A percentile compares a stretch with the other conserved stretches of the same genome.
These are phyloP conservation scores for Microcebus murinus DNA, from an alignment of 2,113 vertebrate species.

Conservation along the genomic window DNA sequence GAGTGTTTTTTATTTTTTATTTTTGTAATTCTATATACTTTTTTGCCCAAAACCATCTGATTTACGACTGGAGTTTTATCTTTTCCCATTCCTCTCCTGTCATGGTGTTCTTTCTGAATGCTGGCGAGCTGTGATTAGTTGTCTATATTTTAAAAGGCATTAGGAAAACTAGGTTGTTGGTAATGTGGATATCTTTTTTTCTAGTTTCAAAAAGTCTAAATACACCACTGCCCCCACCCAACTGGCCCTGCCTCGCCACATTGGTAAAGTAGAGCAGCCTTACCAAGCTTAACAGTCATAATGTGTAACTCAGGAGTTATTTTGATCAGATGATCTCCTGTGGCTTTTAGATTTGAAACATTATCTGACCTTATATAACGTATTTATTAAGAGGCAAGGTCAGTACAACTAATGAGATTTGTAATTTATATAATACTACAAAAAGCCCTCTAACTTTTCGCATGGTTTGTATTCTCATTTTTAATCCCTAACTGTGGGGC, in stretches of 20 bases:
- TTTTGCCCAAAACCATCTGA: not conserved
- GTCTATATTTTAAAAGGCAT: not conserved
- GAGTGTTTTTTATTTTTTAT: not conserved
- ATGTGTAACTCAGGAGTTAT: not conserved
- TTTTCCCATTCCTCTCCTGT: not conserved
- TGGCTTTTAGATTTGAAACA: slow-evolving; percentile 34
- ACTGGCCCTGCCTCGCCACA: too few relatives aligned
- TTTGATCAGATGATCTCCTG: not conserved
- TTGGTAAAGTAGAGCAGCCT: not conserved
- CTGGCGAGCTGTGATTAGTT: not conserved
- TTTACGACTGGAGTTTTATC: not conserved
- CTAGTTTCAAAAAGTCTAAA: not conserved
- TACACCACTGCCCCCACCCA: too few relatives aligned
- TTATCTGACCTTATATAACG: not conserved
- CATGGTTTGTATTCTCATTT: slow-evolving; percentile 34
- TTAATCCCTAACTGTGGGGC: not conserved
- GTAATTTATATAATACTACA: not conserved
- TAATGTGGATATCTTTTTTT: not conserved
- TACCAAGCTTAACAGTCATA: not conserved
- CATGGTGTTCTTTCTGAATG: not conserved
- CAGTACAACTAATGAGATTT: slow-evolving; percentile 17
- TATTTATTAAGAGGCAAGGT: not conserved
- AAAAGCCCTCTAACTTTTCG: slow-evolving; percentile 5
- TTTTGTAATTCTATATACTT: not conserved
- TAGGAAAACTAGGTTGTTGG: not conserved